These are phyloP conservation scores for Lepus europaeus DNA, from an alignment of 2,113 vertebrate species.

Conservation along the genomic window DNA sequence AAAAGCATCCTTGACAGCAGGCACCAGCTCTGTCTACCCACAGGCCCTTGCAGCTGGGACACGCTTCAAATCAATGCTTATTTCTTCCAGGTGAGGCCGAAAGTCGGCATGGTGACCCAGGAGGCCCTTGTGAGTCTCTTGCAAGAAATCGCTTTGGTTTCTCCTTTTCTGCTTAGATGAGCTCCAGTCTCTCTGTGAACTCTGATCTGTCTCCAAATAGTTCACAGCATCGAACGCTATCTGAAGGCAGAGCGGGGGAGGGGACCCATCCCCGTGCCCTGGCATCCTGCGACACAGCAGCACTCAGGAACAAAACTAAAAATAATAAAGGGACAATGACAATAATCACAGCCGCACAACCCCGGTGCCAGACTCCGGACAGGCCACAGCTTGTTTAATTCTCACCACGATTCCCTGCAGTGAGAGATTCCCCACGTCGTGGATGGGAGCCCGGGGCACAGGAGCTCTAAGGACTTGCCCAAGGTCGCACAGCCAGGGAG, in stretches of 20 bases:
- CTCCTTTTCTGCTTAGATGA: constrained; percentile 53
- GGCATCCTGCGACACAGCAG: background rate
- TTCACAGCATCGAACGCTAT: background rate
- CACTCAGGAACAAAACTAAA: background rate
- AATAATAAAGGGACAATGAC: background rate
- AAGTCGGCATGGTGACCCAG: constrained; percentile 27
- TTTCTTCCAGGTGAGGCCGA: constrained; percentile 70
- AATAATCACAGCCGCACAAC: background rate
- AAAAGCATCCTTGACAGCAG: background rate
- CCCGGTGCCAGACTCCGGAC: background rate
- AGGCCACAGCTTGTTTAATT: background rate
- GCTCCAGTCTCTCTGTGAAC: background rate
- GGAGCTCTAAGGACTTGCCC: background rate
- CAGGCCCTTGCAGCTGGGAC: constrained; percentile 50
- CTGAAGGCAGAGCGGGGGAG: background rate
- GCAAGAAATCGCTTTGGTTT: constrained; percentile 51
- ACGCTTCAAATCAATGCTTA: constrained; percentile 53
- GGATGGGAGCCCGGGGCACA: background rate
- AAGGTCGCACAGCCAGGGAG: background rate
- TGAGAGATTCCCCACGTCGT: background rate
- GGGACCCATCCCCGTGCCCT: background rate
- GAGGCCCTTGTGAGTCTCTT: background rate
- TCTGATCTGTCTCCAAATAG: constrained; percentile 31
- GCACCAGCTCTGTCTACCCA: background rate
- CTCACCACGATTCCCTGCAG: background rate